Base-by-base conservation (phyloP, 2,113 vertebrate genomes). In the Nannospalax galili region DNA sequence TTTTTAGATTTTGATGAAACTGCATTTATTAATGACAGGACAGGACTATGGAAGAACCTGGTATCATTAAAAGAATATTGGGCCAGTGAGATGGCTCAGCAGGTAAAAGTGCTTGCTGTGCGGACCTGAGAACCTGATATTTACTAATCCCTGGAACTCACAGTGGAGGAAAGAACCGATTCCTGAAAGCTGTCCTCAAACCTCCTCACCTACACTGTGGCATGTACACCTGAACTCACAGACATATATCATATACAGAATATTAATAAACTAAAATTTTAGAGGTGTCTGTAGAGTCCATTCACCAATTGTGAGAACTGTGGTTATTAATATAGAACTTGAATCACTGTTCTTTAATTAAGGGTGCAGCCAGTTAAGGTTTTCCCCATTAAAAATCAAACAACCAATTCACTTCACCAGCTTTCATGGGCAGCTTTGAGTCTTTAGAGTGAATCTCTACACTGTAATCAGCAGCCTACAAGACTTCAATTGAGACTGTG, bases 401-500 rank as follows among this genome's bases (percentile, higher is more conserved):
- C 32, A 95, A n/a, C 19, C 60, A 72, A 95, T 80, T 95, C 40
- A 32, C 58, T 58, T 32, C 56, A 82, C 88, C 70, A 96, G 48
- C 79, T 22, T 58, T 80, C 4, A n/a, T 32, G 72, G 87, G 70
- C n/a, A 84, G 77, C 65, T 52, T 84, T 37, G 0, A 0, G 88
- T 91, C 40, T 84, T 7, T 0, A 86, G 30, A 0, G 0, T 58
- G 75, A 95, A 89, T 90, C 91, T 94, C 42, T 24, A 70, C 0
- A 8, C 85, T 64, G 11, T 62, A 73, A 96, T 82, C 67, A 96
- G 77, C 62, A 74, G 35, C 90, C 90, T 89, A 90, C 72, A 94
- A 93, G 89, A 82, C 94, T 60, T 58, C 93, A 90, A 74, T 2
- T 45, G 88, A 97, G 89, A 84, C 73, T 96, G 87, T 90, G 93